These are phyloP conservation scores for Coenobita brevimanus DNA, from an alignment of 1,140 invertebrate species.

Conservation along the genomic window DNA sequence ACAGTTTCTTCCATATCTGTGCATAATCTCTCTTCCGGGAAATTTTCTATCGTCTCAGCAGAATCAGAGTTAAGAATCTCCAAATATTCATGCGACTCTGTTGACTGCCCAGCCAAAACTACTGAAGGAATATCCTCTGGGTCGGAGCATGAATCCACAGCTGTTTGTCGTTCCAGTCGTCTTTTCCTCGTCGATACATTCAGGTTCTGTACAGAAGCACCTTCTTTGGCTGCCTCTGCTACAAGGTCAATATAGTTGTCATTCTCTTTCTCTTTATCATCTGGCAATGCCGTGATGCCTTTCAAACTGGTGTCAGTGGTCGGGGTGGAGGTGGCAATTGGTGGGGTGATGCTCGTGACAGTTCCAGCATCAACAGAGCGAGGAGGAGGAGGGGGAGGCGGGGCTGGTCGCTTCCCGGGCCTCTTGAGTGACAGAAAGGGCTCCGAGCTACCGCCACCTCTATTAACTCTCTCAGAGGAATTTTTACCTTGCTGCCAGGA, in stretches of 20 bases:
- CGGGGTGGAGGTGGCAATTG: neutral
- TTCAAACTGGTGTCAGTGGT: neutral
- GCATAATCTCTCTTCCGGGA: neutral
- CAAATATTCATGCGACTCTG: conserved; percentile 26
- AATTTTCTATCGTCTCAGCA: neutral
- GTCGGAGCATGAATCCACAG: neutral
- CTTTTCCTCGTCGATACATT: neutral
- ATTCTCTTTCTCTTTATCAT: neutral
- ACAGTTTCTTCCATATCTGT: neutral
- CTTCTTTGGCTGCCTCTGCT: conserved; percentile 32
- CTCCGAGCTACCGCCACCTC: conserved; percentile 18
- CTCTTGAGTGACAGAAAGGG: conserved; percentile 38
- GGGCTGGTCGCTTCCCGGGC: conserved; percentile 42
- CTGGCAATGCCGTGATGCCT: neutral
- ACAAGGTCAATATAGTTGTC: conserved; percentile 48
- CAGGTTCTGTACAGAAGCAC: neutral
- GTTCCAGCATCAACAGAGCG: conserved; percentile 21
- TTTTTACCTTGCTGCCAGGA: conserved; percentile 50
- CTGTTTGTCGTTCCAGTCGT: neutral
- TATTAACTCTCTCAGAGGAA: neutral
- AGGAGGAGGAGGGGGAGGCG: conserved; percentile 43
- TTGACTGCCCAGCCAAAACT: neutral
- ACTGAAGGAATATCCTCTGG: neutral
- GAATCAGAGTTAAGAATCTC: conserved; percentile 25
- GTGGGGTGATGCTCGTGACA: neutral